Conservation (phyloP, 2,113 vertebrate genomes). For the Pollimyrus isidori region DNA sequence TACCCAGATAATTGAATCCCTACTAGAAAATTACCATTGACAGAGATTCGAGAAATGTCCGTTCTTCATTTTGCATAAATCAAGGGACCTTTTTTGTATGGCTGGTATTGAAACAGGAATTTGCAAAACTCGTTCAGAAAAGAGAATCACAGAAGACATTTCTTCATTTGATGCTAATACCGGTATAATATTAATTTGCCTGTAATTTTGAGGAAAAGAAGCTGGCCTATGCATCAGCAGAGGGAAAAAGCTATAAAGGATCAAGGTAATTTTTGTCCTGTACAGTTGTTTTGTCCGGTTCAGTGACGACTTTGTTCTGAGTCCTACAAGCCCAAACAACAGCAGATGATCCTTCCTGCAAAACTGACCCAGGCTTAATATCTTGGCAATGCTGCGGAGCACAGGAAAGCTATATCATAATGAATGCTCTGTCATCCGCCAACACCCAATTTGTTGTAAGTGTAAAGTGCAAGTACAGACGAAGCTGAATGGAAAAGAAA, state of each 20-base stretch:
- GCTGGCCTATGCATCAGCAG: background rate
- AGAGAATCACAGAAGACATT: background rate
- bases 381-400: background rate
- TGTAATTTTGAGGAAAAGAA: background rate
- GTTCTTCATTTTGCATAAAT: background rate
- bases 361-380: background rate
- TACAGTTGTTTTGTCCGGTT: background rate
- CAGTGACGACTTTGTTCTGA: background rate
- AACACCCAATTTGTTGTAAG: background rate
- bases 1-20: slow-evolving; percentile 20
- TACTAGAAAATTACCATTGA: background rate
- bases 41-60: background rate
- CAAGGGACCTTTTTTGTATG: background rate
- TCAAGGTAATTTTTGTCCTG: background rate
- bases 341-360: background rate
- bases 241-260: background rate
- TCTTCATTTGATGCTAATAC: background rate
- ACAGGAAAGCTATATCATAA: background rate
- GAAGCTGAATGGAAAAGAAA: background rate
- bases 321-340: background rate
- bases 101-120: background rate
- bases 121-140: background rate
- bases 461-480: background rate
- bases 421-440: background rate
- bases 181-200: background rate